These are phyloP conservation scores for Micoletzkya japonica DNA, from an alignment of 2,888 invertebrate genomes.

Conservation along the genomic window DNA sequence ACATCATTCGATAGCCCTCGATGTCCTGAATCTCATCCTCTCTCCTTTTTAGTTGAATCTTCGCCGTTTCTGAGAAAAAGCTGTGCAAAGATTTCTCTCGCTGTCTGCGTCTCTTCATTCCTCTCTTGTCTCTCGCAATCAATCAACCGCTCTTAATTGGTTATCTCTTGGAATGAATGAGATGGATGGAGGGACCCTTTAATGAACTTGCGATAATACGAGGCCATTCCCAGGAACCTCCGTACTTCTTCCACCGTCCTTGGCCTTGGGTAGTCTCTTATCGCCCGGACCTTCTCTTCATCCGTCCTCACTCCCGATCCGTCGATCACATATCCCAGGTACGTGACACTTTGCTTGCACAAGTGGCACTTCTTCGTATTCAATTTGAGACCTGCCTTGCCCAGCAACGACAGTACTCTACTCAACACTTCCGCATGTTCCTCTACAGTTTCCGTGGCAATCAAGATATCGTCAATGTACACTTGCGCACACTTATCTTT, in stretches of 20 bases:
- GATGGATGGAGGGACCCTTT: no score
- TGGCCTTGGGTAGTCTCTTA: slow-evolving; percentile 30
- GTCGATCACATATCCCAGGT: slow-evolving; percentile 32
- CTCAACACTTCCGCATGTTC: slow-evolving; percentile 5
- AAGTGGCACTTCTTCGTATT: slow-evolving; percentile 33
- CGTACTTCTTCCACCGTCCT: slow-evolving; percentile 30
- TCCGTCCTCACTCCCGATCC: slow-evolving; percentile 26
- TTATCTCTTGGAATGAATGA: no score
- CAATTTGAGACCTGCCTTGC: slow-evolving; percentile 1
- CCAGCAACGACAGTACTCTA: slow-evolving; percentile 4
- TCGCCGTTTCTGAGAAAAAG: no score
- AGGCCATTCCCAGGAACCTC: slow-evolving; percentile 40
- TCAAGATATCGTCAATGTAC: slow-evolving; percentile 48
- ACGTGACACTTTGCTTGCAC: slow-evolving; percentile 18
- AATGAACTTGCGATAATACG: slow-evolving; percentile 44
- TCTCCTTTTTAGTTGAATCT: no score
- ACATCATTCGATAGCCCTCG: no score
- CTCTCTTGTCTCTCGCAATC: no score
- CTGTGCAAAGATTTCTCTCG: no score
- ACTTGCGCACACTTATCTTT: slow-evolving; percentile 16
- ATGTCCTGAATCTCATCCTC: no score
- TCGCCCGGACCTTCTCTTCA: slow-evolving; percentile 29
- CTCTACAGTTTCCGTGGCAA: slow-evolving; percentile 9
- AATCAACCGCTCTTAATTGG: no score
- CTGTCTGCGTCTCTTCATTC: no score